A percentile compares a stretch with the other conserved stretches of the same genome.
Conservation (phyloP, 2,113 vertebrate species). For the Cettia cetti region DNA sequence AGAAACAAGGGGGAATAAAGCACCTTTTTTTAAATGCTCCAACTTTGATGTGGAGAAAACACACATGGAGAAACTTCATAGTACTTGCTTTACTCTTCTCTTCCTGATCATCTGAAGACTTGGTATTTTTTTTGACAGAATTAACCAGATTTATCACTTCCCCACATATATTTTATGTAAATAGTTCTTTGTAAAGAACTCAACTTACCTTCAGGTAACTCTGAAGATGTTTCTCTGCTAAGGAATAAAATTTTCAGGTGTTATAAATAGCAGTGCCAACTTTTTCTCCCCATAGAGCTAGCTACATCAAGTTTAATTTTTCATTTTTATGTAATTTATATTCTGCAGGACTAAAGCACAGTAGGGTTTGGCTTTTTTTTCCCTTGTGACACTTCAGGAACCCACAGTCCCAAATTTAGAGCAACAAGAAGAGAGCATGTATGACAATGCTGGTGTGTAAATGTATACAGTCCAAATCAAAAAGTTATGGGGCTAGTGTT, state of each 20-base stretch:
- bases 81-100: neutral
- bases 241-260: neutral
- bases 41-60: neutral
- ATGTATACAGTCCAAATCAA: neutral
- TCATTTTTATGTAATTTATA: neutral
- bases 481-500: neutral
- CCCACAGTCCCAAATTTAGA: neutral
- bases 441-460: neutral
- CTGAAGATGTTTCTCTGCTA: neutral
- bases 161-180: neutral
- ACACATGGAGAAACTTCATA: neutral
- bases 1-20: neutral
- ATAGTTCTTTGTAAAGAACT: neutral
- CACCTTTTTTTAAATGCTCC: rapidly evolving
- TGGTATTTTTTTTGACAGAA: neutral
- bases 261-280: neutral
- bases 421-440: neutral
- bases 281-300: neutral
- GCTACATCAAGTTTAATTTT: neutral
- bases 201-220: neutral
- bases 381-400: neutral
- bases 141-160: neutral
- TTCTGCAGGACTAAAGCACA: neutral
- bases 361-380: neutral
- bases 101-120: neutral